Conservation (phyloP, 2,113 vertebrate genomes). For the Eulemur rufifrons region DNA sequence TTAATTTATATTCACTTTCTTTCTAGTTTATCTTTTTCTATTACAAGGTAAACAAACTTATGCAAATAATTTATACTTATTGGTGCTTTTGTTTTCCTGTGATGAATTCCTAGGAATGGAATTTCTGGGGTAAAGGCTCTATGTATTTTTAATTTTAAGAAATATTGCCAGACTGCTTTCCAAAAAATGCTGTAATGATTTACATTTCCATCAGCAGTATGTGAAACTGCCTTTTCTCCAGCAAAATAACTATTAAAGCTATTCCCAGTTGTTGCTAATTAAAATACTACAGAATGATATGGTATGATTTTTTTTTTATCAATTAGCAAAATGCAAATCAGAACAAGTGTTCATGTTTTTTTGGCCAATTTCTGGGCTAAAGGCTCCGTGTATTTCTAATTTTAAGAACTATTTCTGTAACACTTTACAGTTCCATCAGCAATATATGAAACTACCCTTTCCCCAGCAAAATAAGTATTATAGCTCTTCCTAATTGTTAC, state of each 20-base stretch:
- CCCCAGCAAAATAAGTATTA: neutral
- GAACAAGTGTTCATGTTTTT: neutral
- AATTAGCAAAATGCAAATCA: neutral
- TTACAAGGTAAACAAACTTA: neutral
- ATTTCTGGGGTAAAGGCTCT: neutral
- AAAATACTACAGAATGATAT: neutral
- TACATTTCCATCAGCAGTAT: neutral
- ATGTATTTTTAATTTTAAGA: neutral
- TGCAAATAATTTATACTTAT: neutral
- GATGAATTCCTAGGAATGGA: neutral
- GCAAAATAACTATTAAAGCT: neutral
- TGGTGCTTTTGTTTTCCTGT: neutral
- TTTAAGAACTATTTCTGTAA: neutral
- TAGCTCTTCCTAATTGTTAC: neutral
- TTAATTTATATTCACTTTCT: neutral
- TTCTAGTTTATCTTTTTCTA: neutral
- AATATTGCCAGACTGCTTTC: neutral
- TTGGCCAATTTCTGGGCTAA: neutral
- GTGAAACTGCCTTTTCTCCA: neutral
- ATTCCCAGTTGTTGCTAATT: neutral
- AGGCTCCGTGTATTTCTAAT: neutral
- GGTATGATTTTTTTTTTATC: neutral
- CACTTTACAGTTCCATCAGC: neutral
- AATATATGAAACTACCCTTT: neutral
- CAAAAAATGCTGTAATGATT: neutral